phyloP scores from a whole-genome alignment of 2,888 invertebrate species.

The Chloroclysta siterata region DNA sequence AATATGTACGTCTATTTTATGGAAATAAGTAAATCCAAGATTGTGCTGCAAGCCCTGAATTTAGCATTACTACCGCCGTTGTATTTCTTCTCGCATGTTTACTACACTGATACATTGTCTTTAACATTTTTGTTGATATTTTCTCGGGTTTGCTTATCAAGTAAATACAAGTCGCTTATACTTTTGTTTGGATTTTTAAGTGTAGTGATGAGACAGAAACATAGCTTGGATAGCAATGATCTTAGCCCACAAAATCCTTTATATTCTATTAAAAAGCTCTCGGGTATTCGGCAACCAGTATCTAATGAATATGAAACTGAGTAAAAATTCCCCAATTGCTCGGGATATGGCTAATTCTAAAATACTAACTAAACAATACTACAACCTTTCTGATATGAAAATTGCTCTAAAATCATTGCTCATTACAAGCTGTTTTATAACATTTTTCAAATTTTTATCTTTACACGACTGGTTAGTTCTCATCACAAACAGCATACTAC shows the following conservation, averaged over 20 bases:
- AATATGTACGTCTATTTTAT: conserved; percentile 68
- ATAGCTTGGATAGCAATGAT: conserved; percentile 94
- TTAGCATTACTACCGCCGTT: conserved; percentile 91
- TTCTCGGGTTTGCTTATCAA: conserved; percentile 85
- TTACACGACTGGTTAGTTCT: conserved; percentile 58
- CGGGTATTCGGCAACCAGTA: conserved; percentile 68
- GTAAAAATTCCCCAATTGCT: conserved; percentile 55
- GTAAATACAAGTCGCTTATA: conserved; percentile 57
- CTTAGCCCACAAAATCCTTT: conserved; percentile 76
- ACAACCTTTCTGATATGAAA: conserved; percentile 57
- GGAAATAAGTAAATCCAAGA: conserved; percentile 58
- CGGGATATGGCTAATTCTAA: conserved; percentile 65
- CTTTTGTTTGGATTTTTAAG: conserved; percentile 85
- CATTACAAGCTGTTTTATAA: conserved; percentile 52
- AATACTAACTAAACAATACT: conserved; percentile 68
- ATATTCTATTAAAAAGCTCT: conserved; percentile 65
- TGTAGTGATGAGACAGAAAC: conserved; percentile 96
- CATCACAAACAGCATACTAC: conserved; percentile 72
- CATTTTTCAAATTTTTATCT: conserved; percentile 59
- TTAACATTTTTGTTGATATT: conserved; percentile 89
- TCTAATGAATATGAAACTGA: conserved; percentile 53
- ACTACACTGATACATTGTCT: conserved; percentile 96
- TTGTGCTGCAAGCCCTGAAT: conserved; percentile 86
- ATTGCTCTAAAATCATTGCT: conserved; percentile 66
- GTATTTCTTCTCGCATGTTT: conserved; percentile 96